Base-by-base conservation (phyloP, 1,140 invertebrate genomes). In the Cyclina sinensis region DNA sequence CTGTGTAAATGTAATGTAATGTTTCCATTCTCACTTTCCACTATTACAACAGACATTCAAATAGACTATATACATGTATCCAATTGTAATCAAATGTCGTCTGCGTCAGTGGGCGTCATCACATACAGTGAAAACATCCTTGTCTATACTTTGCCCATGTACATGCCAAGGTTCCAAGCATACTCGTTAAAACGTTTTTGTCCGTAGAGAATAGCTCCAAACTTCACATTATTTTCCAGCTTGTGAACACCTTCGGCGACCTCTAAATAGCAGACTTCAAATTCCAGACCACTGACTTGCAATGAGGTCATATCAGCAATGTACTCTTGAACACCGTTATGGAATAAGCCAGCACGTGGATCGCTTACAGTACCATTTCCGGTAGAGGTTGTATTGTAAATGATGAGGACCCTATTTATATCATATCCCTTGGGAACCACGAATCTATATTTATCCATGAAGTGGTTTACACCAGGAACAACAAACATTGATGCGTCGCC, bases 401-500 rank as follows among this genome's bases (percentile, higher is more conserved):
- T 54, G 4, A 78, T 21, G 1, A 54, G 54, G 32, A 78, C 46
- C 5, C 30, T 30, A 21, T n/a, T 54, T n/a, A 11, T 54, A 21
- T 30, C 30, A n/a, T 78, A 78, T 18, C 46, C 46, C 14, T 48
- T 21, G 1, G 74, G 74, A 2, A 78, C 74, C 14, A 78, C 30
- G 48, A 78, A 78, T 54, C 27, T 78, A 27, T 78, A 78, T 4
- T 48, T 54, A 21, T 2, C n/a, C 16, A 54, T 18, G 7, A 78
- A 51, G 11, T 78, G 43, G 11, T 78, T 51, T 2, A 78, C 24
- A 4, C 74, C 74, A 4, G 74, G 74, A 1, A 78, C 46, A 51
- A 78, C 74, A 24, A 78, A 78, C 74, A 78, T 78, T 2, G 74
- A 78, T 0, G 74, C 21, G 32, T 78, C 74, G 27, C 74, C 74